phyloP scores from a whole-genome alignment of 2,113 vertebrate species.

The Sphyrna mokarran region DNA sequence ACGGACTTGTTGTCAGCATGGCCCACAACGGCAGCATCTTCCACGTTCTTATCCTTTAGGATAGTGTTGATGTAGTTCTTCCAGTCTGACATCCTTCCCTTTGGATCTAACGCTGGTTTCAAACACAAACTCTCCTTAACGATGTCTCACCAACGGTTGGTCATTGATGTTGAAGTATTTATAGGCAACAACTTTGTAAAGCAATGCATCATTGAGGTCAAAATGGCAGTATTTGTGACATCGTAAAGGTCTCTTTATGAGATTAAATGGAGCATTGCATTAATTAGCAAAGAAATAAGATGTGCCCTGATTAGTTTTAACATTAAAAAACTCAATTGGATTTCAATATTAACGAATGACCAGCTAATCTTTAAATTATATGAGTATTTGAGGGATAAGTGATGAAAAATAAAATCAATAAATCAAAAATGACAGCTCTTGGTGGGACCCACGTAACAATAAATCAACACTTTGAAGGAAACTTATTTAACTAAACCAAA shows the following conservation, averaged over 20 bases:
- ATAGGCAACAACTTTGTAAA: not conserved
- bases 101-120: not conserved
- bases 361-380: not conserved
- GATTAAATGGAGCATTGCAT: no score
- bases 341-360: not conserved
- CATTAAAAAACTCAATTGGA: not conserved
- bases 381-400: no score
- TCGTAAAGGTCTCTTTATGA: not conserved
- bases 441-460: no score
- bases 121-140: not conserved
- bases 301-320: not conserved
- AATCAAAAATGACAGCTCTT: no score
- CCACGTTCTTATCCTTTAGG: conserved; percentile 50
- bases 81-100: conserved; percentile 47
- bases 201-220: conserved; percentile 2
- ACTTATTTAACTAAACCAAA: no score
- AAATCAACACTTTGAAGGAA: no score
- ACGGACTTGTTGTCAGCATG: conserved; percentile 44
- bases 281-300: not conserved
- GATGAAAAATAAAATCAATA: no score
- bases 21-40: conserved; percentile 47
- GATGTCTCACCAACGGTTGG: not conserved
- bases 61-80: conserved; percentile 48
- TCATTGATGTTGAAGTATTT: not conserved
- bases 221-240: conserved; percentile 4